phyloP scores from a whole-genome alignment of 2,888 invertebrate genomes.

The Gymnoscelis rufifasciata region DNA sequence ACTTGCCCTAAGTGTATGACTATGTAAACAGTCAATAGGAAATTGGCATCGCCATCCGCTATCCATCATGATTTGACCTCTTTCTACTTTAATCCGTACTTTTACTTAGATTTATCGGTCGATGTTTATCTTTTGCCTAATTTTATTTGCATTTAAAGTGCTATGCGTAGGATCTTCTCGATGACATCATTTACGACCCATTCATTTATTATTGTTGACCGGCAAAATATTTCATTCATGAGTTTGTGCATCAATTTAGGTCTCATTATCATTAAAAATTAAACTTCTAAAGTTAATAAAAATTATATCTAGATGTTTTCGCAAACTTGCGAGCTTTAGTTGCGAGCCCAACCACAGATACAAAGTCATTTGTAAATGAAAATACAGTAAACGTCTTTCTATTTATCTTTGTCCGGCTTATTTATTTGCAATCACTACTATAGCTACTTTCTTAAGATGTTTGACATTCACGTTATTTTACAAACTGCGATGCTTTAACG shows the following conservation, averaged over 20 bases:
- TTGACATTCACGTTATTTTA: constrained; percentile 6
- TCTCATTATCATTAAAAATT: no score
- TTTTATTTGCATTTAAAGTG: constrained; percentile 11
- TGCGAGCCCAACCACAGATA: constrained; percentile 23
- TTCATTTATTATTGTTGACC: constrained; percentile 14
- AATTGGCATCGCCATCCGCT: constrained; percentile 63
- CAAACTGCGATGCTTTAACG: constrained; percentile 7
- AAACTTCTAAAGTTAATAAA: no score
- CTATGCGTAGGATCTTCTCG: constrained; percentile 12
- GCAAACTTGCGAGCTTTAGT: background rate
- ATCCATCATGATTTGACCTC: constrained; percentile 59
- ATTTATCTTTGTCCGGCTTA: constrained; percentile 34
- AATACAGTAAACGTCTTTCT: constrained; percentile 31
- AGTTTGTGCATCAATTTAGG: no score
- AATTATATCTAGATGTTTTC: no score
- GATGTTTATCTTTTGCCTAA: background rate
- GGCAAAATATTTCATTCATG: constrained; percentile 16
- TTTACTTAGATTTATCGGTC: constrained; percentile 20
- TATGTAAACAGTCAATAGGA: constrained; percentile 45
- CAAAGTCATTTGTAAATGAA: constrained; percentile 35
- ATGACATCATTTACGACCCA: constrained; percentile 13
- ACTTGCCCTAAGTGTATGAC: background rate
- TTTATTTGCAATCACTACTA: constrained; percentile 23
- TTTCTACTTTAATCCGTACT: constrained; percentile 33
- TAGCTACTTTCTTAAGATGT: constrained; percentile 14